phyloP scores from a whole-genome alignment of 2,797 vertebrate species.

The Pangasius macronema region DNA sequence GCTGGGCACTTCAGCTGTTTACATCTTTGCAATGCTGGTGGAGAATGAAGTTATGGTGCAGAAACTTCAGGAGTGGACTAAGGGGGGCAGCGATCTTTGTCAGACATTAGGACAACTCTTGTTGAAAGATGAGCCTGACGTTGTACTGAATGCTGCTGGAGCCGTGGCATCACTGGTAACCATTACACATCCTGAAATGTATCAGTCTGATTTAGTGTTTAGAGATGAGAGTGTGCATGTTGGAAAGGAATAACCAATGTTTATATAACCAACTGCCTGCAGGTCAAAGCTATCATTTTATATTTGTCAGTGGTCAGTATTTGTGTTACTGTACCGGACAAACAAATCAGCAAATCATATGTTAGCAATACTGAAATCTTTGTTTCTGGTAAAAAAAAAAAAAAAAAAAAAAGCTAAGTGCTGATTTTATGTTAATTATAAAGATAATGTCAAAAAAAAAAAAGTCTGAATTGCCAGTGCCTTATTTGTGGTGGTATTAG shows the following conservation, averaged over 20 bases:
- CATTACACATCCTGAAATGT: background rate
- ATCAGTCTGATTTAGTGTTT: background rate
- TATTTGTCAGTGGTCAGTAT: background rate
- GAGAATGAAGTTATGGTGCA: constrained; percentile 55
- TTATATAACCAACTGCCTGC: background rate
- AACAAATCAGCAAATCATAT: background rate
- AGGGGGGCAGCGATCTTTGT: constrained; percentile 46
- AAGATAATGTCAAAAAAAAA: background rate
- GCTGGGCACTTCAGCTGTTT: constrained; percentile 55
- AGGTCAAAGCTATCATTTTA: background rate
- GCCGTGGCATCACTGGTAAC: constrained; percentile 62
- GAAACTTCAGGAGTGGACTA: constrained; percentile 43
- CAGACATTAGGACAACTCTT: constrained; percentile 56
- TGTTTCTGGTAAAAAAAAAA: background rate
- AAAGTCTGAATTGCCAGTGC: too few species aligned
- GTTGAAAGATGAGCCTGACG: constrained; percentile 55
- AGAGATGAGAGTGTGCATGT: background rate
- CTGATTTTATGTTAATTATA: background rate
- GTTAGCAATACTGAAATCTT: background rate
- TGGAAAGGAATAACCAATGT: background rate
- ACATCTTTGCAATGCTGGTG: constrained; percentile 58
- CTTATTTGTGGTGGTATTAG: too few species aligned
- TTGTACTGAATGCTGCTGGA: constrained; percentile 62
- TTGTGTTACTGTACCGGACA: background rate
- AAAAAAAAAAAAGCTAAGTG: too few species aligned